These are phyloP conservation scores for Caenorhabditis auriculariae DNA, from an alignment of 2,888 invertebrate species.

Conservation along the genomic window DNA sequence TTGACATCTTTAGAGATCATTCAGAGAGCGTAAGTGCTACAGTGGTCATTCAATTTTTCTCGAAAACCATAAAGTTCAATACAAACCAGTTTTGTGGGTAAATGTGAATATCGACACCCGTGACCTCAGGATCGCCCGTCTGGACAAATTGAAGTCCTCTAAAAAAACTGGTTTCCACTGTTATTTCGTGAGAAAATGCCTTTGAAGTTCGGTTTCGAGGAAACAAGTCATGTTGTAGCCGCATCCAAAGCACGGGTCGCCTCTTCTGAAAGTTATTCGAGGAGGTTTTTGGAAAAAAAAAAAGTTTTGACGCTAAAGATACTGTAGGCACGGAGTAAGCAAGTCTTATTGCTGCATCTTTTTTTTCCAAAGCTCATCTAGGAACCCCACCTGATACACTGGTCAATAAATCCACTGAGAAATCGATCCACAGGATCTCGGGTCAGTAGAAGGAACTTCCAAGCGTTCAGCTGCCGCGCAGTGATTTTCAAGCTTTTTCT, in stretches of 20 bases:
- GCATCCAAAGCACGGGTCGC: not conserved
- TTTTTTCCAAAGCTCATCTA: no score
- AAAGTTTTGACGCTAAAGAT: no score
- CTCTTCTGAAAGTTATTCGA: not conserved
- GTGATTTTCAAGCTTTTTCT: not conserved
- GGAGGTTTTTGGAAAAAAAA: no score
- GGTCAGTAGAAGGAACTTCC: not conserved
- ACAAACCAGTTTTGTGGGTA: slow-evolving; percentile 2
- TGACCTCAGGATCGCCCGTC: no score
- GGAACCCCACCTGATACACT: not conserved
- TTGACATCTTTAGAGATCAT: no score
- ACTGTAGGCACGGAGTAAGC: no score
- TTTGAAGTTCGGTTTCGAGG: not conserved
- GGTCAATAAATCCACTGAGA: slow-evolving; percentile 1
- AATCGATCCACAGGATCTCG: slow-evolving; percentile 2
- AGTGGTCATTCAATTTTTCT: no score
- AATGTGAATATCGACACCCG: not conserved
- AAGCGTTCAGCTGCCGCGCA: not conserved
- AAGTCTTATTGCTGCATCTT: no score
- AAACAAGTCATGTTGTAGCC: slow-evolving; percentile 1
- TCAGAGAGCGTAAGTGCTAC: no score
- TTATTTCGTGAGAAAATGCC: no score
- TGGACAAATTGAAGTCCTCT: not conserved
- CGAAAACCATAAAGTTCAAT: no score
- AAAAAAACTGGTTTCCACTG: no score